Conservation (phyloP, 2,113 vertebrate species). For the Eulemur macaco region DNA sequence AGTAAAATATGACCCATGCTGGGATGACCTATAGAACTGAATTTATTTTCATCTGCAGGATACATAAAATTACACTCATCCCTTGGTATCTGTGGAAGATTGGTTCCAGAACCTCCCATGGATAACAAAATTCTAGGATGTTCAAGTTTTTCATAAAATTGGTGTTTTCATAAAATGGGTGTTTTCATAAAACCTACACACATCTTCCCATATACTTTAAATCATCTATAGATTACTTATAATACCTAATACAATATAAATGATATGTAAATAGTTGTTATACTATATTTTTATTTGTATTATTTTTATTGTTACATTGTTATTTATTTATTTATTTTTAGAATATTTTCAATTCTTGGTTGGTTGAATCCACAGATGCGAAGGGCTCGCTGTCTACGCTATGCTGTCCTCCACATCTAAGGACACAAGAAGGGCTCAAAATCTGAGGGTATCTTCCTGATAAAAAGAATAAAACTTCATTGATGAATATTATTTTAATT, state of each 20-base stretch:
- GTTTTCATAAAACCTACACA: background rate
- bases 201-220: background rate
- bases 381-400: background rate
- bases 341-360: background rate
- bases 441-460: background rate
- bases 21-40: background rate
- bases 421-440: background rate
- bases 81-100: background rate
- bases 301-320: background rate
- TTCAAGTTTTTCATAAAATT: background rate
- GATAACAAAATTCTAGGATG: background rate
- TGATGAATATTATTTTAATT: background rate
- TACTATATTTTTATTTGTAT: background rate
- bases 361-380: background rate
- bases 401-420: background rate
- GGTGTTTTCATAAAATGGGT: background rate
- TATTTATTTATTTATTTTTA: background rate
- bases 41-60: conserved; percentile 26
- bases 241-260: background rate
- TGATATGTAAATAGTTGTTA: background rate
- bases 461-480: background rate
- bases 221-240: background rate
- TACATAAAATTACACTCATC: background rate
- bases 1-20: background rate
- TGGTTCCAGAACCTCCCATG: background rate